Conservation (phyloP, 2,113 vertebrate genomes). For the Muntiacus reevesi region DNA sequence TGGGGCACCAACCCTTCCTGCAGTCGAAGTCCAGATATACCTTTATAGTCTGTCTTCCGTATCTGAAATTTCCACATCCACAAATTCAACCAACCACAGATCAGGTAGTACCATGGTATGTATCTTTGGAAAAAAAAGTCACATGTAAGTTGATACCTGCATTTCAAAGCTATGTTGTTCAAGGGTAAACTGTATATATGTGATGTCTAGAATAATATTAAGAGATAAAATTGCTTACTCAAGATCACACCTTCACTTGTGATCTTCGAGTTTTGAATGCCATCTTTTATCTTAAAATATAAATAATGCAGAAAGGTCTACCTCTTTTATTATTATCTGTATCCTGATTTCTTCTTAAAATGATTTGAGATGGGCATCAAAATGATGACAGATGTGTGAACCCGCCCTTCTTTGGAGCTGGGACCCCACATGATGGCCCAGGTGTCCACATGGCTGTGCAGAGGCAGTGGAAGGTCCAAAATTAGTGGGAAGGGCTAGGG, state of each 20-base stretch:
- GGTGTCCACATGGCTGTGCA: background rate
- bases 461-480: background rate
- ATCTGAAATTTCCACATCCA: background rate
- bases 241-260: background rate
- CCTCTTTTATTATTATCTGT: background rate
- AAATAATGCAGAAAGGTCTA: background rate
- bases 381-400: background rate
- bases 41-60: background rate
- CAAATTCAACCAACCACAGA: background rate
- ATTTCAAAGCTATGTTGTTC: background rate
- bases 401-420: fast-evolving
- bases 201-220: background rate
- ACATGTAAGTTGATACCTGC: background rate
- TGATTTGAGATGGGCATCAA: background rate
- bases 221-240: background rate
- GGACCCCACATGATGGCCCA: background rate
- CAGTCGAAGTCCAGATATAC: background rate
- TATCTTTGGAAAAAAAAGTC: background rate
- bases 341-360: background rate
- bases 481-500: background rate
- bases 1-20: background rate
- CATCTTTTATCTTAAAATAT: background rate
- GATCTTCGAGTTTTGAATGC: background rate
- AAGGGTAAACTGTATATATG: background rate
- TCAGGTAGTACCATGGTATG: background rate